phyloP scores from a whole-genome alignment of 1,140 invertebrate genomes.

The Drosophila carrolli region DNA sequence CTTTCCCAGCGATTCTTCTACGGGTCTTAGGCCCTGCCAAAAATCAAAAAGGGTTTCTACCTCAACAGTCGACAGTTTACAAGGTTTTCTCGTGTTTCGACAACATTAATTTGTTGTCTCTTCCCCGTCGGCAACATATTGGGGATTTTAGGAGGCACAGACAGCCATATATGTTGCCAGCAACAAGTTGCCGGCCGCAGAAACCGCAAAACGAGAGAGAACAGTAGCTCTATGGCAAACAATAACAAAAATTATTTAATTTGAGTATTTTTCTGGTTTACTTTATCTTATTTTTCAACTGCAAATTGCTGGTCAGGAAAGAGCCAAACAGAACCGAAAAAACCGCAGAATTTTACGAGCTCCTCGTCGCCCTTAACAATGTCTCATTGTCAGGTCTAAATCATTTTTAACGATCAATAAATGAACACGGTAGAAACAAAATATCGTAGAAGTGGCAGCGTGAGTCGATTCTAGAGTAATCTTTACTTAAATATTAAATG shows the following conservation, averaged over 20 bases:
- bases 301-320: neutral
- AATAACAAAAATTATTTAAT: constrained; percentile 75
- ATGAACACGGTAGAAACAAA: constrained; percentile 35
- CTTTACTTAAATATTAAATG: no score
- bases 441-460: constrained; percentile 9
- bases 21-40: constrained; percentile 34
- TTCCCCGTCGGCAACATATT: constrained; percentile 34
- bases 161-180: constrained; percentile 21
- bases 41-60: constrained; percentile 44
- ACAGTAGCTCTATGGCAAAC: constrained; percentile 65
- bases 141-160: constrained; percentile 7
- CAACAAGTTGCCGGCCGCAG: constrained; percentile 51
- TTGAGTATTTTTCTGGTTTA: constrained; percentile 46
- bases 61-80: constrained; percentile 57
- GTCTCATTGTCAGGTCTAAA: constrained; percentile 79
- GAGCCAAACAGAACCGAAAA: constrained; percentile 32
- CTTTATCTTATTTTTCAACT: constrained; percentile 3
- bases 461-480: neutral
- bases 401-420: constrained; percentile 83
- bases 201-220: constrained; percentile 45
- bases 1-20: constrained; percentile 45
- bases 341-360: constrained; percentile 70
- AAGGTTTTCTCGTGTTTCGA: constrained; percentile 67
- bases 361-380: constrained; percentile 65
- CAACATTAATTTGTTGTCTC: constrained; percentile 66